phyloP scores from a whole-genome alignment of 2,888 invertebrate species.

The Pristionchus maxplancki region DNA sequence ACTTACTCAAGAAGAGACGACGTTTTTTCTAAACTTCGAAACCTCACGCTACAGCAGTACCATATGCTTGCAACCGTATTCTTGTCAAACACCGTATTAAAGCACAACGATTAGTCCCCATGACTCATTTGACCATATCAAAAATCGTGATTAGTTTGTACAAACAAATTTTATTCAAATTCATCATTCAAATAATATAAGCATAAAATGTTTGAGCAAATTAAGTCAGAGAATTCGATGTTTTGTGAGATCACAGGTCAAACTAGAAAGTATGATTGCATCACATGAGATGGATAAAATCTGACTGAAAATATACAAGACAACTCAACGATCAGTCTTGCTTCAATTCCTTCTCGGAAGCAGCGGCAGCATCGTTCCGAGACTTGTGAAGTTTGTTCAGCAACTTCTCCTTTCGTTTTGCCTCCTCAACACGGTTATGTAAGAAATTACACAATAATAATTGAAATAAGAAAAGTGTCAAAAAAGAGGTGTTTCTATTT shows the following conservation, averaged over 20 bases:
- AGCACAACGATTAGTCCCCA: background rate
- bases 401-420: constrained; percentile 44
- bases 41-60: no score
- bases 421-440: background rate
- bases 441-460: background rate
- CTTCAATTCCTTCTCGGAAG: background rate
- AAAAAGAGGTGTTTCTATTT: no score
- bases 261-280: constrained; percentile 45
- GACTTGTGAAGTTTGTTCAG: constrained; percentile 39
- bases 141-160: background rate
- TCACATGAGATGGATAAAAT: background rate
- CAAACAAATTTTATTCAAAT: constrained; percentile 6
- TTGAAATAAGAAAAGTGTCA: no score
- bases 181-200: background rate
- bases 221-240: constrained; percentile 1
- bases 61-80: constrained; percentile 4
- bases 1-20: constrained; percentile 52
- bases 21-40: background rate
- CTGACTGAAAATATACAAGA: background rate
- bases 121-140: constrained; percentile 1
- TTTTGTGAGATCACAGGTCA: constrained; percentile 33
- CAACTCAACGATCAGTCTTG: constrained; percentile 5
- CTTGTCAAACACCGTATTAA: constrained; percentile 7
- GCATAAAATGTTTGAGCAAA: background rate
- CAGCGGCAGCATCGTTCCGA: background rate